Base-by-base conservation (phyloP, 2,888 invertebrate species). In the Deroplatys truncata region DNA sequence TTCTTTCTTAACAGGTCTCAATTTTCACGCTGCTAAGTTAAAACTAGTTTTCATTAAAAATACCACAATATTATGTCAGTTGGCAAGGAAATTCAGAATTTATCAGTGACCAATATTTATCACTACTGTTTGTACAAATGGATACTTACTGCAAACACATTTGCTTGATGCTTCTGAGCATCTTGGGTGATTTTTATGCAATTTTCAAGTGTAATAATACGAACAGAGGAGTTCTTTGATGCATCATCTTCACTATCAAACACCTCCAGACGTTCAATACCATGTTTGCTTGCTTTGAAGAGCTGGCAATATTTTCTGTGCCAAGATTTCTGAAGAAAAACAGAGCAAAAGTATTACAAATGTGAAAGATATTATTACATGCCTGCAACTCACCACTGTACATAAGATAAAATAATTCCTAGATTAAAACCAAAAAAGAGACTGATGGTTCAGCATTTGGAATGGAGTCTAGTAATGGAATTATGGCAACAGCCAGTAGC, bases 181-280 rank as follows among this genome's bases (percentile, higher is more conserved):
- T 93, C 92, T 89, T 92, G 92, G 9, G 92, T 92, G 92, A 98
- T 97, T 95, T 98, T 98, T 84, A 98, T 96, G 93, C 98, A 98
- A 93, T 98, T 97, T 94, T 98, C 97, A 89, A 98, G 94, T 0
- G 98, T 97, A 91, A 98, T 96, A 90, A 98, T 97, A 93, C 96
- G 96, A 49, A 93, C 93, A 72, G 96, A 96, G 92, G 96, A 95
- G 91, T 95, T 95, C 91, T 94, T 94, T 43, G 82, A 85, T 90
- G 95, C 93, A 92, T 97, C 97, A 91, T 97, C 97, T 93, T 96
- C 96, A 92, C 95, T 96, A 92, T 98, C 98, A 93, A 97, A 98
- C 91, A 98, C 96, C 95, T 98, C 98, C 89, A 98, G 94, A 85
- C 98, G 95, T 92, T 97, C 97, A 91, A 98, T 97, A 43, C 98